These are phyloP conservation scores for Eustalomyia histrio DNA, from an alignment of 2,888 invertebrate genomes.

Conservation along the genomic window DNA sequence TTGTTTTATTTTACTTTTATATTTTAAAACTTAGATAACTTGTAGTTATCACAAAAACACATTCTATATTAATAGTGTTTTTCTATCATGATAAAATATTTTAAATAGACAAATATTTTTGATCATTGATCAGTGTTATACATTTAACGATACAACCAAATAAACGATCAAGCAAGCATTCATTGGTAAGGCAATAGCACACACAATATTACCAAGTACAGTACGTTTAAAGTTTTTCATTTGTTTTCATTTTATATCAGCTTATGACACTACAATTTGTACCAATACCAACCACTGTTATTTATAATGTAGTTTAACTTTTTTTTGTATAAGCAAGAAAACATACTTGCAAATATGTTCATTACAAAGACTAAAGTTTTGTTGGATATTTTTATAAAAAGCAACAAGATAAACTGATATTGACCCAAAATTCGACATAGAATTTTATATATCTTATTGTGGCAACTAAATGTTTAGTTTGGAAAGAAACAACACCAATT, in stretches of 20 bases:
- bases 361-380: neutral
- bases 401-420: too few species aligned
- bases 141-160: conserved; percentile 22
- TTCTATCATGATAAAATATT: conserved; percentile 6
- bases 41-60: neutral
- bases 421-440: too few species aligned
- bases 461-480: too few species aligned
- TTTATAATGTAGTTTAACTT: neutral
- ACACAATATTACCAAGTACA: neutral
- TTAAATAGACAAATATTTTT: conserved; percentile 44
- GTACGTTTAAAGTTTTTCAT: conserved; percentile 19
- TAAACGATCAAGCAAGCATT: neutral
- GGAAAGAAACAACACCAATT: too few species aligned
- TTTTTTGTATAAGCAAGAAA: neutral
- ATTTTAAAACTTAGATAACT: conserved; percentile 2
- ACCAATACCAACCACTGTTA: neutral
- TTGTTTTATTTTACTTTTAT: too few species aligned
- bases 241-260: conserved; percentile 26
- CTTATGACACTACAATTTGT: conserved; percentile 23
- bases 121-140: conserved; percentile 53
- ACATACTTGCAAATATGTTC: neutral
- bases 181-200: conserved; percentile 3
- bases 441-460: too few species aligned
- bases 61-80: neutral
- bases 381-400: neutral